Evolutionary conservation across 2,113 vertebrate species (phyloP), one percentile per base, ranked within the genome.

Genomic region (Labrus mixtus): DNA sequence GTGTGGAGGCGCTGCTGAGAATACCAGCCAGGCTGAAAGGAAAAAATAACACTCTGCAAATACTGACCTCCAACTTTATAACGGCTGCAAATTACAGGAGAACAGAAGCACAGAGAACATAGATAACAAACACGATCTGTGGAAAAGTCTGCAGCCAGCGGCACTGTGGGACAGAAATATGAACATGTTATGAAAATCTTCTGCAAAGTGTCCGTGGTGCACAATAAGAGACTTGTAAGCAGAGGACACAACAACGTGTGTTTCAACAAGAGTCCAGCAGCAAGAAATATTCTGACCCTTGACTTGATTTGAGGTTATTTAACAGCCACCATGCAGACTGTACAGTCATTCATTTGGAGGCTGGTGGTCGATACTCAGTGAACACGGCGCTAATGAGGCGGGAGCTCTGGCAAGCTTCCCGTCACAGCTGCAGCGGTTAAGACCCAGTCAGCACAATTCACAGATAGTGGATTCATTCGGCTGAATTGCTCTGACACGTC

Each of bases 11-110:
- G 17, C 72, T 53, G 54, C 74, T 82, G 2, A 68, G 85, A 87
- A 71, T 36, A 82, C 69, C 90, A 88, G 87, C 85, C 87, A 63
- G 81, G 33, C 51, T 51, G 1, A 50, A 1, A 12, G 7, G 13
- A 16, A 1, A 20, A 0, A 22, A 2, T 0, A 75, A 16, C 12
- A 43, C 11, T 16, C 13, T 16, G 16, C 22, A 36, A 43, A 43
- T 13, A 11, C n/a, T 29, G 1, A 43, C 23, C 10, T 2, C 20
- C 10, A n/a, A 53, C 10, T 33, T 8, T 11, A 8, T 9, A 19
- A 22, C 10, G 45, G 51, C 51, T 45, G 51, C 29, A 50, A n/a
- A 50, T n/a, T 6, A 53, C 4, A 46, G 48, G 46, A n/a, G 33
- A 9, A 29, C 19, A 46, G 74, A 45, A 22, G 17, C 1, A 16